Percentiles rank a stretch among this genome's conserved stretches.
phyloP scores from a whole-genome alignment of 2,797 vertebrate species.

The Tenualosa ilisha region DNA sequence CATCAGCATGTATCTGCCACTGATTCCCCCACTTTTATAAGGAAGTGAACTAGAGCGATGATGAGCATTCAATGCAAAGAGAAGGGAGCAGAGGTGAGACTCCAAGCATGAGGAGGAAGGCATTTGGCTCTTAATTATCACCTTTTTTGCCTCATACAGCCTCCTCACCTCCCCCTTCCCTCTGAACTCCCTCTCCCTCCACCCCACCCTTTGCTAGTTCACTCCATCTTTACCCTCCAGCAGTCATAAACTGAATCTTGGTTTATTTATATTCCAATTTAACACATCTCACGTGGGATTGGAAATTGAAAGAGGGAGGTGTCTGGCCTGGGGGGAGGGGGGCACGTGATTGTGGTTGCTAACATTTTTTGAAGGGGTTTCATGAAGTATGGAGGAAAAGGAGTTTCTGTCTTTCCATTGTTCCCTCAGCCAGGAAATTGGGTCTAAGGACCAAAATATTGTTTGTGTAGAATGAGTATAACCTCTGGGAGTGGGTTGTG shows the following conservation, averaged over 20 bases:
- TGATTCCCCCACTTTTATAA: not conserved
- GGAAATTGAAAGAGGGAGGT: constrained; percentile 50
- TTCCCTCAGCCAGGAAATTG: constrained; percentile 47
- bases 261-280: constrained; percentile 60
- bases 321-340: constrained; percentile 20
- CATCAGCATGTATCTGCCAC: not conserved
- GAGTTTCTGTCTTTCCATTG: constrained; percentile 33
- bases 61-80: not conserved
- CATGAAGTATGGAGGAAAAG: constrained; percentile 70
- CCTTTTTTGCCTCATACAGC: constrained; percentile 2
- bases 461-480: constrained; percentile 46
- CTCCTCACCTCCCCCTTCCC: constrained; percentile 19
- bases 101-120: not conserved
- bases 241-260: constrained; percentile 49
- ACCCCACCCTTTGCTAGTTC: constrained; percentile 33
- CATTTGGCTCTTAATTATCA: constrained; percentile 14
- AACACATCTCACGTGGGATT: constrained; percentile 43
- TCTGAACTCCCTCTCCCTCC: not conserved
- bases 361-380: constrained; percentile 52
- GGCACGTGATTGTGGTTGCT: constrained; percentile 28
- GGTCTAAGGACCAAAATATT: constrained; percentile 46
- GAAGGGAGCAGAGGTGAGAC: not conserved
- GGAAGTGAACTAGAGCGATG: not conserved
- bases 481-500: constrained; percentile 31
- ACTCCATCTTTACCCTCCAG: constrained; percentile 27